Conservation (phyloP, 2,888 invertebrate species). For the Chaitophorus viminalis region DNA sequence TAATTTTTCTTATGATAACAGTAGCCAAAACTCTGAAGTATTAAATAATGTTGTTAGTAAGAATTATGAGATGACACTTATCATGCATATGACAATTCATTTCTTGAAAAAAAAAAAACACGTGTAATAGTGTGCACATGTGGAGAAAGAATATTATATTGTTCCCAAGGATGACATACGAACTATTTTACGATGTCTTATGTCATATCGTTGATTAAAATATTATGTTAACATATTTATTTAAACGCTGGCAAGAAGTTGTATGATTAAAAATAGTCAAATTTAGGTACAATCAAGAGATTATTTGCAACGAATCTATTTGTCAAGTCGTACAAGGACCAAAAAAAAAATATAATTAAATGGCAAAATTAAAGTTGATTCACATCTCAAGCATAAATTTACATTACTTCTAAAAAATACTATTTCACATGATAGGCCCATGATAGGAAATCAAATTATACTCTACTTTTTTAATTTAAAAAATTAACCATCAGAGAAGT, state of each 20-base stretch:
- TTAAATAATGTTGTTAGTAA: no score
- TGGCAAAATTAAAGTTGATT: not conserved
- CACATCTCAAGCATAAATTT: slow-evolving; percentile 2
- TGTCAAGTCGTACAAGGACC: not conserved
- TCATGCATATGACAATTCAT: slow-evolving; percentile 11
- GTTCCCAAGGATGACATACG: slow-evolving; percentile 27
- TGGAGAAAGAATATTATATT: not conserved
- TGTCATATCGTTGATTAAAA: not conserved
- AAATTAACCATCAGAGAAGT: not conserved
- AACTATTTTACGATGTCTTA: not conserved
- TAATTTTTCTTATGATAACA: not conserved
- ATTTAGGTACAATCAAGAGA: not conserved
- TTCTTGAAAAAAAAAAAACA: slow-evolving; percentile 7
- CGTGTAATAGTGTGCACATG: slow-evolving; percentile 4
- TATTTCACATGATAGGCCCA: not conserved
- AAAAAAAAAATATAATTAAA: no score
- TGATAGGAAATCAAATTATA: slow-evolving; percentile 29
- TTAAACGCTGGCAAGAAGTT: no score
- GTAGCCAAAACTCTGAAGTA: not conserved
- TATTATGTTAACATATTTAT: not conserved
- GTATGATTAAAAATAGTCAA: not conserved
- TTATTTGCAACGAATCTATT: not conserved
- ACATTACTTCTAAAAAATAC: not conserved
- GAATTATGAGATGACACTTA: not conserved
- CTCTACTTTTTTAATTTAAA: not conserved